These are phyloP conservation scores for Melinopterus prodromus DNA, from an alignment of 2,888 invertebrate genomes.

Conservation along the genomic window DNA sequence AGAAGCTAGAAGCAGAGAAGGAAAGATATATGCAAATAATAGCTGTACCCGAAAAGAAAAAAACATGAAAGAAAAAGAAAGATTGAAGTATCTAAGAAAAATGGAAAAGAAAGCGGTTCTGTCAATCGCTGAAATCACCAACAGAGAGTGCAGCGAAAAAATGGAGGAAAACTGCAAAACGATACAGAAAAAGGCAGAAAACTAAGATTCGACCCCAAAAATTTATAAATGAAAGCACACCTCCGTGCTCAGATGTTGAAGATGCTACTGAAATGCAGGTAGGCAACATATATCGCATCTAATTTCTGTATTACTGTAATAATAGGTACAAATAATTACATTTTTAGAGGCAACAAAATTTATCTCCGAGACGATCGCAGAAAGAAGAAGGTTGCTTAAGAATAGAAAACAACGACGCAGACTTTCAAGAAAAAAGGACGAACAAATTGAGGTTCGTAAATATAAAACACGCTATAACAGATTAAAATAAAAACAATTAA, in stretches of 20 bases:
- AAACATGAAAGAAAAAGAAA: background rate
- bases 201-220: background rate
- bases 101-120: background rate
- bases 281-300: background rate
- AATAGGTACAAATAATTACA: background rate
- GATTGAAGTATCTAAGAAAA: background rate
- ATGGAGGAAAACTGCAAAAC: background rate
- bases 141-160: background rate
- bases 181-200: background rate
- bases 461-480: background rate
- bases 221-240: background rate
- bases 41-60: background rate
- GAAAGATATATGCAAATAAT: background rate
- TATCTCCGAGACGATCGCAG: background rate
- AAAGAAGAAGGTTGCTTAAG: background rate
- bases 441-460: background rate
- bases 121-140: background rate
- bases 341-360: no score
- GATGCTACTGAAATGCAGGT: background rate
- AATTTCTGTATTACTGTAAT: background rate
- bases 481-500: background rate
- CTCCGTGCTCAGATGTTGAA: background rate
- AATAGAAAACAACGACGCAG: background rate
- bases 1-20: background rate
- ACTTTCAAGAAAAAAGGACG: background rate